Conservation (phyloP, 2,888 invertebrate species). For the Erebia epiphron region DNA sequence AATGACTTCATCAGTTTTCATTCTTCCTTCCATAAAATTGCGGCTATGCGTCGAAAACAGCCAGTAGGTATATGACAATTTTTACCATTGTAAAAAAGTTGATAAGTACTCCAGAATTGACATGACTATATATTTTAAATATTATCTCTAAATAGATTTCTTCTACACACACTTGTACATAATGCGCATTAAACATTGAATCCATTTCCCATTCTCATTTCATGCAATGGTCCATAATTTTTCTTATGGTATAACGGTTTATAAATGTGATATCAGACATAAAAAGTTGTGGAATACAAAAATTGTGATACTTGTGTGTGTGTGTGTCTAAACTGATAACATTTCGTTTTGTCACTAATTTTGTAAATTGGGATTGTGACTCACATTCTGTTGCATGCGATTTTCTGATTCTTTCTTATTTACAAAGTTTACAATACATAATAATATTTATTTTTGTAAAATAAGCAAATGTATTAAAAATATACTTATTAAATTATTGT, state of each 20-base stretch:
- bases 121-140: neutral
- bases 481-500: too few species aligned
- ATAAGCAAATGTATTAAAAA: too few species aligned
- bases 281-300: neutral
- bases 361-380: slow-evolving; percentile 46
- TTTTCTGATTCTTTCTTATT: slow-evolving; percentile 13
- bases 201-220: slow-evolving; percentile 51
- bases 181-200: slow-evolving; percentile 9
- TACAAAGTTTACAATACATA: neutral
- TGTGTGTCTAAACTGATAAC: slow-evolving; percentile 46
- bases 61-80: too few species aligned
- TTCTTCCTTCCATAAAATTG: too few species aligned
- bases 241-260: slow-evolving; percentile 11
- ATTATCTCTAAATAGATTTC: neutral
- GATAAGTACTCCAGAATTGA: neutral
- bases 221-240: slow-evolving; percentile 55
- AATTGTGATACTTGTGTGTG: slow-evolving; percentile 27
- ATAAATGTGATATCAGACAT: neutral
- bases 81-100: neutral
- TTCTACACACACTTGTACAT: slow-evolving; percentile 35
- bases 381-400: slow-evolving; percentile 41
- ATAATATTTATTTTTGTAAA: neutral
- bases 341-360: slow-evolving; percentile 61
- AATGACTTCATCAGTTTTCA: too few species aligned
- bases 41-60: too few species aligned